These are phyloP conservation scores for Neosalanx taihuensis DNA, from an alignment of 2,797 vertebrate genomes.

Conservation along the genomic window DNA sequence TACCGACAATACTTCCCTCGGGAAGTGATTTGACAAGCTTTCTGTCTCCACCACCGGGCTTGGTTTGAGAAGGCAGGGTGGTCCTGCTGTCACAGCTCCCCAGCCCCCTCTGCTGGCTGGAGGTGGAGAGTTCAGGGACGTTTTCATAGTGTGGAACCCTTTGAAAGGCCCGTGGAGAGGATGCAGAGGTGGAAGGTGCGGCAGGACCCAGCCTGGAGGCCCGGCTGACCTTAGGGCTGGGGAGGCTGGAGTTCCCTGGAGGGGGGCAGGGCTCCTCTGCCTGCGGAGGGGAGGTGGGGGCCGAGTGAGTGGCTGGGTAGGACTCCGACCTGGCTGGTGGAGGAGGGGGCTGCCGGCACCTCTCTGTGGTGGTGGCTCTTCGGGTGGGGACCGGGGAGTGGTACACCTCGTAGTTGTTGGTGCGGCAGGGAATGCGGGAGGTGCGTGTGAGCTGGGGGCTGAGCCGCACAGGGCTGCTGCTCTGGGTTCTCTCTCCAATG, in stretches of 20 bases:
- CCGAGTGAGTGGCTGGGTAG: constrained; percentile 72
- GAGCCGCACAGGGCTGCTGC: constrained; percentile 76
- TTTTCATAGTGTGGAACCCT: constrained; percentile 83
- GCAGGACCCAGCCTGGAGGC: constrained; percentile 47
- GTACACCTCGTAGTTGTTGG: constrained; percentile 87
- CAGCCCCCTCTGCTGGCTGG: constrained; percentile 46
- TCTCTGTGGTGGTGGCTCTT: constrained; percentile 76
- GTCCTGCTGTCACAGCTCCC: constrained; percentile 65
- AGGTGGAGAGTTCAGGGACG: constrained; percentile 66
- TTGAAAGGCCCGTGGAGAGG: constrained; percentile 60
- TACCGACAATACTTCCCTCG: constrained; percentile 55
- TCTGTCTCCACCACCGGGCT: constrained; percentile 60
- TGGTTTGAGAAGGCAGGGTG: constrained; percentile 68
- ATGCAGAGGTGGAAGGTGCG: constrained; percentile 32
- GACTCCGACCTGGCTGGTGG: constrained; percentile 72
- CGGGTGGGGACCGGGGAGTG: constrained; percentile 80
- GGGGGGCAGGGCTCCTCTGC: constrained; percentile 62
- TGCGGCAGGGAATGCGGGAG: constrained; percentile 90
- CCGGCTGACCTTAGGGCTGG: constrained; percentile 54
- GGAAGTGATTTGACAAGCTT: constrained; percentile 68
- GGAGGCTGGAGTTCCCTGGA: constrained; percentile 65
- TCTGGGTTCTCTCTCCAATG: constrained; percentile 75
- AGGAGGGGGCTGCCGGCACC: constrained; percentile 70
- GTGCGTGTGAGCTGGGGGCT: constrained; percentile 89
- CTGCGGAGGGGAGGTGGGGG: constrained; percentile 74